phyloP scores from a whole-genome alignment of 1,140 invertebrate species.

The Tribolium madens region DNA sequence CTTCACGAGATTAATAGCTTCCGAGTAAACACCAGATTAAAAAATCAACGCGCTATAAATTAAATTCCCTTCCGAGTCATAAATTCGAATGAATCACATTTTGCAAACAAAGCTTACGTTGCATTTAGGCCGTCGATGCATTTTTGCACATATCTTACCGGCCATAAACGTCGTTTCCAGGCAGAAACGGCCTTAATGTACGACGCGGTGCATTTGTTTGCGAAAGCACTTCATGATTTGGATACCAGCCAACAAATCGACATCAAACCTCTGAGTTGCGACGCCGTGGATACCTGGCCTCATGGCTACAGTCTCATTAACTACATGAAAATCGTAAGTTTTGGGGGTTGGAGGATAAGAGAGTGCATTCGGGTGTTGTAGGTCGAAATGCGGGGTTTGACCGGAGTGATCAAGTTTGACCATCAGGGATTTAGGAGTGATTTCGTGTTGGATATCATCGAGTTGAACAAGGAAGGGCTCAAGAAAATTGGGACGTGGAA shows the following conservation, averaged over 20 bases:
- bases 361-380: constrained; percentile 63
- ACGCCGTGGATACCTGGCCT: constrained; percentile 91
- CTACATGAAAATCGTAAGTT: constrained; percentile 96
- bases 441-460: constrained; percentile 91
- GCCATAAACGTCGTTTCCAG: constrained; percentile 68
- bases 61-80: constrained; percentile 12
- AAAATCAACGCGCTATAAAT: constrained; percentile 23
- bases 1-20: background rate
- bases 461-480: constrained; percentile 84
- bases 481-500: constrained; percentile 92
- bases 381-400: constrained; percentile 92
- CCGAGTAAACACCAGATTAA: background rate
- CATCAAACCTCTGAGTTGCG: constrained; percentile 89
- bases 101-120: background rate
- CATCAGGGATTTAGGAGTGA: constrained; percentile 93
- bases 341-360: background rate
- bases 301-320: constrained; percentile 96
- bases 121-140: background rate
- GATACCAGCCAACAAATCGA: constrained; percentile 92
- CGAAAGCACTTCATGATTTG: constrained; percentile 91
- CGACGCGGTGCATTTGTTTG: constrained; percentile 94
- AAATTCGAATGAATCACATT: constrained; percentile 6
- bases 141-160: background rate
- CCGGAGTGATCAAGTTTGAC: constrained; percentile 94
- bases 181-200: constrained; percentile 96